Conservation (phyloP, 2,797 vertebrate genomes). For the Hypotaenidia okinawae region DNA sequence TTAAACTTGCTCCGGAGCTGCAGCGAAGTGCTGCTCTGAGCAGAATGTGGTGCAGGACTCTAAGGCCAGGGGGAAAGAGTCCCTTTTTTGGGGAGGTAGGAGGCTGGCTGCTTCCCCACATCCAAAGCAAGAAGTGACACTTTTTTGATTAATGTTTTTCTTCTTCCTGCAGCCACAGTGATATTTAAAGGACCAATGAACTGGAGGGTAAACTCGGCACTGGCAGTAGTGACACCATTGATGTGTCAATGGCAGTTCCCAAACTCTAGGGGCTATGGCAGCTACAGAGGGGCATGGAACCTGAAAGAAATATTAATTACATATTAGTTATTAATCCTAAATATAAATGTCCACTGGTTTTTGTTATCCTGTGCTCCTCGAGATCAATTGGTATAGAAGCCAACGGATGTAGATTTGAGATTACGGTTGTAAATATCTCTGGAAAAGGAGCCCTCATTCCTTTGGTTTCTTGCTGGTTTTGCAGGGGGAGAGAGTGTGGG, state of each 20-base stretch:
- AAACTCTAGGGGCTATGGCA: background rate
- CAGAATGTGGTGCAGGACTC: background rate
- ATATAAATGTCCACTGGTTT: background rate
- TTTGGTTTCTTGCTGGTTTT: background rate
- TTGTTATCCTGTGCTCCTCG: background rate
- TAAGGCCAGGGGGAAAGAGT: no score
- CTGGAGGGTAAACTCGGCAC: background rate
- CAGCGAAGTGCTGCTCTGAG: background rate
- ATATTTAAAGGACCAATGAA: background rate
- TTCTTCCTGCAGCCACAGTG: background rate
- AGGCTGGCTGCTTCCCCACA: background rate
- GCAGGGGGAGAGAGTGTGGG: no score
- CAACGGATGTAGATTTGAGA: background rate
- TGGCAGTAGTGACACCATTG: background rate
- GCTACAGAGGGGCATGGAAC: background rate
- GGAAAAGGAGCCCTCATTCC: background rate
- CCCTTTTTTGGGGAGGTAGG: background rate
- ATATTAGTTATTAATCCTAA: no score
- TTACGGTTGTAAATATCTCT: background rate
- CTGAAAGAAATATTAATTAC: background rate
- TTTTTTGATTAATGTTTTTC: background rate
- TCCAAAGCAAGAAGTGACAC: background rate
- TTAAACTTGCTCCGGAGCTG: background rate
- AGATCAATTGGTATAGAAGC: background rate
- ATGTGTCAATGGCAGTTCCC: background rate